Percentiles rank a stretch among this genome's conserved stretches.
phyloP scores from a whole-genome alignment of 1,140 invertebrate genomes.

The Tetramorium alpestre region DNA sequence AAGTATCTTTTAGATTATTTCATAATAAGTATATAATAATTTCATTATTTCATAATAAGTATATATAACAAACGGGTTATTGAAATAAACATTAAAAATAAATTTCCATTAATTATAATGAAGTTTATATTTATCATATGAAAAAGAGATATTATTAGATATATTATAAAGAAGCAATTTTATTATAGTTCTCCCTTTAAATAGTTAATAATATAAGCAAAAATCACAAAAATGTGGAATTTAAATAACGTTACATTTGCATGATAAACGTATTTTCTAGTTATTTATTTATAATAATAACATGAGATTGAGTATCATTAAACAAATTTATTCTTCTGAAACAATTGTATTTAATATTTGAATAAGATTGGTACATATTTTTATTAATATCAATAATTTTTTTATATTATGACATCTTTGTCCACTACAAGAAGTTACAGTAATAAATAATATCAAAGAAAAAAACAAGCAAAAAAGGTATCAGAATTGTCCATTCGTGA shows the following conservation, averaged over 20 bases:
- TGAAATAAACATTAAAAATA: neutral
- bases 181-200: neutral
- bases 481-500: neutral
- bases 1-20: neutral
- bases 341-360: neutral
- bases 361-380: neutral
- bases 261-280: neutral
- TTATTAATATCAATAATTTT: neutral
- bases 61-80: neutral
- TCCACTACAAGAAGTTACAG: neutral
- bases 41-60: neutral
- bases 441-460: neutral
- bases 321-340: neutral
- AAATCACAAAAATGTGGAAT: neutral
- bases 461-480: neutral
- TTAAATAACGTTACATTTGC: neutral
- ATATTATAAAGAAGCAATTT: neutral
- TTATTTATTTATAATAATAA: neutral
- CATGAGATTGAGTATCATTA: neutral
- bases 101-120: neutral
- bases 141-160: neutral
- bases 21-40: neutral
- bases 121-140: neutral
- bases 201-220: neutral
- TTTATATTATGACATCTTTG: neutral